Evolutionary conservation across 2,888 invertebrate genomes (phyloP).

Genomic region (Flabesymbios commensalis): DNA sequence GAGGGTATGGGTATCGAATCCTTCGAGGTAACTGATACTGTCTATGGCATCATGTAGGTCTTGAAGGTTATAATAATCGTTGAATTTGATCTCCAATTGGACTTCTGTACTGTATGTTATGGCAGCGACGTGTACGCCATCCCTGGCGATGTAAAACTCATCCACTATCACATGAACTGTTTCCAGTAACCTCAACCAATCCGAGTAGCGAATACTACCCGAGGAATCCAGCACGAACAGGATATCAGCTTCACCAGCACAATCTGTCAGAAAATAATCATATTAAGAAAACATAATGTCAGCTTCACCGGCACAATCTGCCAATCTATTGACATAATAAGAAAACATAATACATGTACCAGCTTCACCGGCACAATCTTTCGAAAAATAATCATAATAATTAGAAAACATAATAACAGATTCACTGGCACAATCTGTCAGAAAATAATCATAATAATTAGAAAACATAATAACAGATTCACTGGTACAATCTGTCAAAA

Average conservation of each 20-base stretch:
- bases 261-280: conserved; percentile 11
- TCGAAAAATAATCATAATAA: background rate
- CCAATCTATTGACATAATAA: background rate
- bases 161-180: no score
- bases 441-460: no score
- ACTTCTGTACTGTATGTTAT: conserved; percentile 2
- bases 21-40: conserved; percentile 10
- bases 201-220: conserved; percentile 19
- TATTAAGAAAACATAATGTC: background rate
- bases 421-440: no score
- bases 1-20: conserved; percentile 22
- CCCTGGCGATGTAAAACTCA: no score
- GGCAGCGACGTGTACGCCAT: conserved; percentile 10
- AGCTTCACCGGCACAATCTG: no score
- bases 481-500: no score
- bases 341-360: background rate
- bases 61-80: background rate
- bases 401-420: no score
- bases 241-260: conserved; percentile 28
- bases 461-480: no score
- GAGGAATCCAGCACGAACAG: conserved; percentile 30
- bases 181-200: conserved; percentile 19
- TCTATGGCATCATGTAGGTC: conserved; percentile 18
- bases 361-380: background rate
- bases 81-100: conserved; percentile 10